These are phyloP conservation scores for Oligia latruncula DNA, from an alignment of 2,888 invertebrate genomes.

Conservation along the genomic window DNA sequence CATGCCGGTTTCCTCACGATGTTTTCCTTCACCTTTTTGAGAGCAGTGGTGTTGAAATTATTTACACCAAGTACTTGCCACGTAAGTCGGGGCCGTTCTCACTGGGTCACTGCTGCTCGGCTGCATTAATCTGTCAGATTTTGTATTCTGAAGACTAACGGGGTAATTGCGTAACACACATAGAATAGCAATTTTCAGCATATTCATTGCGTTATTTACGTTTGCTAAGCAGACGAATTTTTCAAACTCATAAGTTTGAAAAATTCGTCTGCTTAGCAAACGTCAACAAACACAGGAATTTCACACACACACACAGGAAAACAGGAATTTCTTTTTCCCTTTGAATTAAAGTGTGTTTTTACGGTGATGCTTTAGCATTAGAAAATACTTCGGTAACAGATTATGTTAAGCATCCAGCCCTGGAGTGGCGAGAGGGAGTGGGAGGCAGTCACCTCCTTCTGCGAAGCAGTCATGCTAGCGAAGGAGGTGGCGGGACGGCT, in stretches of 20 bases:
- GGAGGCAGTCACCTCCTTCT: too few relatives aligned
- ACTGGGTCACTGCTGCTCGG: too few relatives aligned
- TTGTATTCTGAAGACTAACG: not conserved
- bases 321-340: not conserved
- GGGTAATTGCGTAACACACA: not conserved
- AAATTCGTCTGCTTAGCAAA: too few relatives aligned
- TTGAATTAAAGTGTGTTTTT: not conserved
- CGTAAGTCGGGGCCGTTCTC: too few relatives aligned
- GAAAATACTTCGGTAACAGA: not conserved
- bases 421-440: too few relatives aligned
- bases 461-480: too few relatives aligned
- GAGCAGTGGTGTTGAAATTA: too few relatives aligned
- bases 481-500: too few relatives aligned
- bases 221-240: not conserved
- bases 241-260: not conserved
- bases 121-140: too few relatives aligned
- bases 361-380: not conserved
- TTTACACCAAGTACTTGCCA: too few relatives aligned
- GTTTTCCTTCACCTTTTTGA: not conserved
- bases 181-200: not conserved
- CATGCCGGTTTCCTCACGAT: not conserved
- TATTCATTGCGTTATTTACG: not conserved
- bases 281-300: too few relatives aligned
- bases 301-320: too few relatives aligned
- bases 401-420: not conserved